A percentile compares a stretch with the other conserved stretches of the same genome.
phyloP scores from a whole-genome alignment of 1,140 invertebrate genomes.

The Vanessa tameamea region DNA sequence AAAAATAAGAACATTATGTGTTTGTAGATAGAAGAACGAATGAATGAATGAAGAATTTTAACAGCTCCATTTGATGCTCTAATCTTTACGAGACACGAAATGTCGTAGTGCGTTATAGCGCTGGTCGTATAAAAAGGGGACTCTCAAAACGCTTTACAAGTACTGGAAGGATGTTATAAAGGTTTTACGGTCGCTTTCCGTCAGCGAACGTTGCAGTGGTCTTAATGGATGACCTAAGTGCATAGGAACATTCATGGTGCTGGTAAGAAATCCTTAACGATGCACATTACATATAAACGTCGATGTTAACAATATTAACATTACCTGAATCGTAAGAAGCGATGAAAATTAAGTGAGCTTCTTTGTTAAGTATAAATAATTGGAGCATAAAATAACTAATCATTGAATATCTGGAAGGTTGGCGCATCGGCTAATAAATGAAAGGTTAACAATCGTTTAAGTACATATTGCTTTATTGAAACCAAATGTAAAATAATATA shows the following conservation, averaged over 20 bases:
- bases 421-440: conserved; percentile 38
- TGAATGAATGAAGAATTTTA: conserved; percentile 30
- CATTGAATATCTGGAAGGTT: conserved; percentile 8
- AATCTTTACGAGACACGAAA: conserved; percentile 40
- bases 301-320: conserved; percentile 22
- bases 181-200: conserved; percentile 77
- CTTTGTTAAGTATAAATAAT: conserved; percentile 20
- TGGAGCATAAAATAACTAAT: conserved; percentile 35
- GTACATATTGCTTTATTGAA: conserved; percentile 44
- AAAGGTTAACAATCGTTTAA: conserved; percentile 52
- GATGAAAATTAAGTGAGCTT: conserved; percentile 1
- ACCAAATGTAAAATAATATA: conserved; percentile 53
- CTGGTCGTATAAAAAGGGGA: conserved; percentile 70
- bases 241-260: conserved; percentile 75
- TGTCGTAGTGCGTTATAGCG: conserved; percentile 39
- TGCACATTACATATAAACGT: conserved; percentile 41
- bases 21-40: conserved; percentile 20
- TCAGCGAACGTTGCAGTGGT: conserved; percentile 72
- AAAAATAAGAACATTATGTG: conserved; percentile 11
- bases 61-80: conserved; percentile 29
- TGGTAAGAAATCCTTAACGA: conserved; percentile 63
- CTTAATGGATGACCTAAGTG: conserved; percentile 79
- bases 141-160: conserved; percentile 78
- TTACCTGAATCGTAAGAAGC: conserved; percentile 3
- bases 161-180: conserved; percentile 80